Evolutionary conservation across 2,888 invertebrate genomes (phyloP), one percentile per base, ranked within the genome.

Genomic region (Poecilus cupreus): DNA sequence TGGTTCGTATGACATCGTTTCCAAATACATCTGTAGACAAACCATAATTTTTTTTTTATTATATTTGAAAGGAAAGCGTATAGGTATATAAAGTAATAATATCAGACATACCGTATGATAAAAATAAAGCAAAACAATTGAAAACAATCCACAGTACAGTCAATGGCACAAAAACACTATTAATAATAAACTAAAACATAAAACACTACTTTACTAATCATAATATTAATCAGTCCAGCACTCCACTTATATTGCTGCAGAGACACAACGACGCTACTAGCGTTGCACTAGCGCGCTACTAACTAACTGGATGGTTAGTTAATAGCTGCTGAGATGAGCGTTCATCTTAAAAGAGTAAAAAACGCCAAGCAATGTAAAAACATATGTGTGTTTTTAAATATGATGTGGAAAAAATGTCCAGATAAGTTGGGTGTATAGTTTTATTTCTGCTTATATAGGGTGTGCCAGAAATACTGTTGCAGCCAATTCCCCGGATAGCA

Each of bases 11-110:
- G 79, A 46, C 64, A 78, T 70, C 5, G 70, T 70, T 5, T 79
- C 79, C 4, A 79, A 16, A 26, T 79, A 68, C 79, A 79, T 79
- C 79, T 79, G 39, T 2, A 70, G 68, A 49, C 2, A 51, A 8
- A 51, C n/a, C n/a, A n/a, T n/a, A n/a, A n/a, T n/a, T n/a, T n/a
- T n/a, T n/a, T n/a, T n/a, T n/a, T n/a, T n/a, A n/a, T n/a, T n/a
- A n/a, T n/a, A n/a, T n/a, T n/a, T n/a, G n/a, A n/a, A n/a, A n/a
- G n/a, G n/a, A n/a, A n/a, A n/a, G n/a, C n/a, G n/a, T n/a, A 32
- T 22, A 74, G 3, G 18, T 74, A 39, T 13, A 70, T 70, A 39
- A 13, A 39, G 51, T 5, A 4, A 16, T 5, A n/a, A 11, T n/a
- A 8, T 46, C 6, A 37, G 37, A 37, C 4, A 37, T 46, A n/a